Percentiles rank a stretch among this genome's conserved stretches.
Evolutionary conservation across 1,140 invertebrate genomes (phyloP).

Genomic region (Aphis gossypii): DNA sequence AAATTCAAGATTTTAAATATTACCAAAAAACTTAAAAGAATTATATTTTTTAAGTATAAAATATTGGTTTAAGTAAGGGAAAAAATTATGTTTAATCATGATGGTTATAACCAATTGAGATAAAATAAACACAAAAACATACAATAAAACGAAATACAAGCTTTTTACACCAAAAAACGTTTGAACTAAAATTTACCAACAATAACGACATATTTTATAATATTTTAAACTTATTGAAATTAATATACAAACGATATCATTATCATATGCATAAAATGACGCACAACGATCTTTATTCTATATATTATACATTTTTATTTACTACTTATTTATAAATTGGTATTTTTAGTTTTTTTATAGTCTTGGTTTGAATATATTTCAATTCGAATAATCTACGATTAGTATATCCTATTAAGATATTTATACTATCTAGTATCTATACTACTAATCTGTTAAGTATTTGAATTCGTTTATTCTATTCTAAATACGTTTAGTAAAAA

Average conservation of each 20-base stretch:
- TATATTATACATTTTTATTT: too few relatives aligned
- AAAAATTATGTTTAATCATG: neutral
- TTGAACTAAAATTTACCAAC: neutral
- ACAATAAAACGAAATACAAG: neutral
- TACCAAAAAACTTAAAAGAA: neutral
- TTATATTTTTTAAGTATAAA: neutral
- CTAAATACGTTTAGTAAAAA: neutral
- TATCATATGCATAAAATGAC: too few relatives aligned
- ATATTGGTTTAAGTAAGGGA: neutral
- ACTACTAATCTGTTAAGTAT: too few relatives aligned
- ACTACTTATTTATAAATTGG: too few relatives aligned
- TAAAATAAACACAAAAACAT: neutral
- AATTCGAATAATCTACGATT: too few relatives aligned
- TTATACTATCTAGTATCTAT: too few relatives aligned
- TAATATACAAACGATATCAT: too few relatives aligned
- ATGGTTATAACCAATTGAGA: neutral
- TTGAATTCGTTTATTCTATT: too few relatives aligned
- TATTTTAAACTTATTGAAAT: too few relatives aligned
- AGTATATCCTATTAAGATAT: too few relatives aligned
- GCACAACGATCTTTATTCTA: too few relatives aligned
- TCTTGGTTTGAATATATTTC: too few relatives aligned
- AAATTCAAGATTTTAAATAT: neutral
- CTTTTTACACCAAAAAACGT: neutral
- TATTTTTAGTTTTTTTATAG: neutral
- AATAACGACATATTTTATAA: neutral